A percentile compares a stretch with the other conserved stretches of the same genome.
phyloP scores from a whole-genome alignment of 1,140 invertebrate genomes.

The Hirudo medicinalis region DNA sequence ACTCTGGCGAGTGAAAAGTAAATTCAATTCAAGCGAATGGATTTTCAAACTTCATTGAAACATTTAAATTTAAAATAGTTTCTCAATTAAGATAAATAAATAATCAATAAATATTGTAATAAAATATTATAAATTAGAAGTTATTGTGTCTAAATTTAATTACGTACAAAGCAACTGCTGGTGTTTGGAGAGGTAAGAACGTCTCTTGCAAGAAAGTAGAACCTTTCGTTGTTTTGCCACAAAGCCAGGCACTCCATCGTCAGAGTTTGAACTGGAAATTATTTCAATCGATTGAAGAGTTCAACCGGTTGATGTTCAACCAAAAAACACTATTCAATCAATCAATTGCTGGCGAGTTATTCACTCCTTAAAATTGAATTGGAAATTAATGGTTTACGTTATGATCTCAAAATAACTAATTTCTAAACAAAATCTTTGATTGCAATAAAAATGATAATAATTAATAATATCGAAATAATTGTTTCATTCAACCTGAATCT shows the following conservation, averaged over 20 bases:
- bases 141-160: not conserved
- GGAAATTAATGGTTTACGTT: too few species aligned
- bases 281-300: not conserved
- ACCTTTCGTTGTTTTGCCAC: not conserved
- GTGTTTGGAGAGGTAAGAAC: not conserved
- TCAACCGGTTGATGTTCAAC: not conserved
- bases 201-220: not conserved
- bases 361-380: too few species aligned
- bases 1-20: slow-evolving; percentile 6
- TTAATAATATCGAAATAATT: too few species aligned
- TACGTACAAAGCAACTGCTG: not conserved
- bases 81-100: too few species aligned
- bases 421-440: too few species aligned
- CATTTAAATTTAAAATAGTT: too few species aligned
- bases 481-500: too few species aligned
- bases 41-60: not conserved
- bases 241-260: not conserved
- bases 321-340: not conserved
- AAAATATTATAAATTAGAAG: not conserved
- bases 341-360: not conserved
- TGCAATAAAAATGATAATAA: too few species aligned
- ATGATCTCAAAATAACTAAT: too few species aligned
- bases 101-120: not conserved
- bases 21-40: not conserved
- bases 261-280: slow-evolving; percentile 4